Conservation (phyloP, 2,888 invertebrate species). For the Ormyrus rosae region DNA sequence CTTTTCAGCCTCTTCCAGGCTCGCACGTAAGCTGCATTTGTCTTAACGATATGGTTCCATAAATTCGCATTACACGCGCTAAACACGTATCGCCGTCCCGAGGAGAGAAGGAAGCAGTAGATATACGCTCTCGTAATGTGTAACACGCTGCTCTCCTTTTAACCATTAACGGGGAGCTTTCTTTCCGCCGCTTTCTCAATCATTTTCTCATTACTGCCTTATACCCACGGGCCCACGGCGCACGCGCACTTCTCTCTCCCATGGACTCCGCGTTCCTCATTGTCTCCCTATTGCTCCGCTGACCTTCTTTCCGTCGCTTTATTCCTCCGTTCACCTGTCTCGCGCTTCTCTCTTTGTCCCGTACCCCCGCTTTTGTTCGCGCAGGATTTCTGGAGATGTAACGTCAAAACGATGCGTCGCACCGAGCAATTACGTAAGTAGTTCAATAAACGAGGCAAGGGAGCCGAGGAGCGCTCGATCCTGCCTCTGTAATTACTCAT, state of each 20-base stretch:
- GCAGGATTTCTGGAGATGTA: not conserved
- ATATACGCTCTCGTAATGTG: not conserved
- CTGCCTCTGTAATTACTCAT: no score
- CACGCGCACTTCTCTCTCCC: conserved; percentile 8
- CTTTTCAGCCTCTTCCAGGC: not conserved
- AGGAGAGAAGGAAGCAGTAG: no score
- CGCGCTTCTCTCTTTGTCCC: not conserved
- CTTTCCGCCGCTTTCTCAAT: conserved; percentile 45
- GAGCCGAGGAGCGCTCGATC: not conserved
- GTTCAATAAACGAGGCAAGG: not conserved
- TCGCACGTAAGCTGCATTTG: conserved; percentile 42
- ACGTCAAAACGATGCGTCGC: not conserved
- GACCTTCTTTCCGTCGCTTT: conserved; percentile 34
- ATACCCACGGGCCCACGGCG: not conserved
- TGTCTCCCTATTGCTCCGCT: conserved; percentile 38
- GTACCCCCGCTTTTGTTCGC: not conserved
- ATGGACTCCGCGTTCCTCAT: conserved; percentile 5
- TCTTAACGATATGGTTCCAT: conserved; percentile 40
- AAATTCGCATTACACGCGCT: conserved; percentile 43
- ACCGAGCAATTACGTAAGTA: conserved; percentile 11
- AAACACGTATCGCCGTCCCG: not conserved
- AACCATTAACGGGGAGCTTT: conserved; percentile 23
- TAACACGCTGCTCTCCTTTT: conserved; percentile 25
- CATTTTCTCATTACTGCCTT: conserved; percentile 50
- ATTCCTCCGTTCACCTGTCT: conserved; percentile 8